A percentile compares a stretch with the other conserved stretches of the same genome.
phyloP scores from a whole-genome alignment of 2,888 invertebrate species.

The Auanema sp. region DNA sequence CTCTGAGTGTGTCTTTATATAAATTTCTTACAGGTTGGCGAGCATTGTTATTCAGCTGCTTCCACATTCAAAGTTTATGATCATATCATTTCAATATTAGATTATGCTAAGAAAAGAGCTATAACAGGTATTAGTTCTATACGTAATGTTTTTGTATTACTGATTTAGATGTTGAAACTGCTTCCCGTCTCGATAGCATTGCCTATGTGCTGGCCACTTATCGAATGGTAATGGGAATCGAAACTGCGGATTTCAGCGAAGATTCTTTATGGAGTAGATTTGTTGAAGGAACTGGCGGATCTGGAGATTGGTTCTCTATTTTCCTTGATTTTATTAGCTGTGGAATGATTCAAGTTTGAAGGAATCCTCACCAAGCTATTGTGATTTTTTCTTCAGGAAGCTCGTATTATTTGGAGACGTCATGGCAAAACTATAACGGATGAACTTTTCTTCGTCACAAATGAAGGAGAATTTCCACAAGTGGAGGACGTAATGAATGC shows the following conservation, averaged over 20 bases:
- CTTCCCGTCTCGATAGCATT: conserved; percentile 19
- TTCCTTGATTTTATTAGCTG: conserved; percentile 14
- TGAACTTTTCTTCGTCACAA: conserved; percentile 5
- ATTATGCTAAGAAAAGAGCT: conserved; percentile 26
- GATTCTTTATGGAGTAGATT: conserved; percentile 25
- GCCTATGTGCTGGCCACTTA: conserved; percentile 36
- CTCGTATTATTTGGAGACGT: conserved; percentile 32
- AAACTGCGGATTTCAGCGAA: conserved; percentile 6
- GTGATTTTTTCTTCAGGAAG: conserved; percentile 21
- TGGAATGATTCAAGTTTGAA: conserved; percentile 8
- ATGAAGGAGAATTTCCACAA: conserved; percentile 1
- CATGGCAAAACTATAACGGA: conserved; percentile 24
- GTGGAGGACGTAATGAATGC: conserved; percentile 16
- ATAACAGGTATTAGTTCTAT: conserved; percentile 22
- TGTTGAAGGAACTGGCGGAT: conserved; percentile 31
- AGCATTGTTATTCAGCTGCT: conserved; percentile 33
- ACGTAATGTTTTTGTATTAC: not conserved
- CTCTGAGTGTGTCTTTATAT: not conserved
- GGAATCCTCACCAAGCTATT: not conserved
- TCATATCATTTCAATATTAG: conserved; percentile 28
- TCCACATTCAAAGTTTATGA: conserved; percentile 21
- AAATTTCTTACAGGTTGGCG: conserved; percentile 19
- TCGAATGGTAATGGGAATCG: conserved; percentile 26
- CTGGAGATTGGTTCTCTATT: conserved; percentile 26
- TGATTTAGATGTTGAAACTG: conserved; percentile 26